Conservation (phyloP, 2,888 invertebrate genomes). For the Cantharis rufa region DNA sequence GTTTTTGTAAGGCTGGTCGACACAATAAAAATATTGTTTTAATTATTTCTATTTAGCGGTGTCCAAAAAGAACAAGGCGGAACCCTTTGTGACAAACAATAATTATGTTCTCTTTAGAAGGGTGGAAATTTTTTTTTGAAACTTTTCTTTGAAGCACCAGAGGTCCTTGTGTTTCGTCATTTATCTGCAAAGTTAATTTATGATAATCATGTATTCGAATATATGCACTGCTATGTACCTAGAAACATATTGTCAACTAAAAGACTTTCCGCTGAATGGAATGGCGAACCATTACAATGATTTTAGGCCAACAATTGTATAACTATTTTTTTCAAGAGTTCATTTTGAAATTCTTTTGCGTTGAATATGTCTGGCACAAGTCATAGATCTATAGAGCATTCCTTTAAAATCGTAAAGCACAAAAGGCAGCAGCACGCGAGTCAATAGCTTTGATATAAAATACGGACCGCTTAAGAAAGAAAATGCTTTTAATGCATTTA, state of each 20-base stretch:
- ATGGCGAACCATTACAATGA: neutral
- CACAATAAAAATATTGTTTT: constrained; percentile 51
- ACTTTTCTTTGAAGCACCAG: neutral
- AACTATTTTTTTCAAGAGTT: neutral
- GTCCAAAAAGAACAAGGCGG: constrained; percentile 18
- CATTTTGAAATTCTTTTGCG: constrained; percentile 21
- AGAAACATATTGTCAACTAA: neutral
- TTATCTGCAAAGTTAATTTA: too few species aligned
- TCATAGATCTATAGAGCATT: constrained; percentile 25
- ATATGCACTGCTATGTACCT: neutral
- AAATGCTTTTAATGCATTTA: constrained; percentile 34
- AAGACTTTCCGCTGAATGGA: neutral
- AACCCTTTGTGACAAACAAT: constrained; percentile 15
- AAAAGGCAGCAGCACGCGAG: constrained; percentile 31
- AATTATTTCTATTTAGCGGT: constrained; percentile 44
- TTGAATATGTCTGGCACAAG: constrained; percentile 23
- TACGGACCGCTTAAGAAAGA: constrained; percentile 32
- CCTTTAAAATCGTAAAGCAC: constrained; percentile 33
- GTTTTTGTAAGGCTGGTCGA: constrained; percentile 42
- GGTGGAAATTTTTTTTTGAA: neutral
- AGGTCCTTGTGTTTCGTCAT: neutral
- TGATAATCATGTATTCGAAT: too few species aligned
- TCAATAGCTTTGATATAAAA: constrained; percentile 35
- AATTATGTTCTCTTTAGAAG: neutral
- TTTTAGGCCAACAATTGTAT: neutral